phyloP scores from a whole-genome alignment of 1,140 invertebrate genomes.

The Medauroidea extradentata region DNA sequence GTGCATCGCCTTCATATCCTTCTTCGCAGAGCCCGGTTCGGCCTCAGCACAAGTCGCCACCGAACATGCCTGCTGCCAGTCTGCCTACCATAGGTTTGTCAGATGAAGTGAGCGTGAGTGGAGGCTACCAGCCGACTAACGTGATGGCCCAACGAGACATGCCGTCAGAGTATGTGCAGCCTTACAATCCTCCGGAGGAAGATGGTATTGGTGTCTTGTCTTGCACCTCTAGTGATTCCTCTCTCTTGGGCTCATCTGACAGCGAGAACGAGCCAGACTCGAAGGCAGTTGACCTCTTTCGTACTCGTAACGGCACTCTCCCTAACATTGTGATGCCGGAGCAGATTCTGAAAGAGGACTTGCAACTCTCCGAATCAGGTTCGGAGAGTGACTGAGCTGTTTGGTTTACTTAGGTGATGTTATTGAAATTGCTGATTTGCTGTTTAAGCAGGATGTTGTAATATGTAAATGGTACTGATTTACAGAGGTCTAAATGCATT shows the following conservation, averaged over 20 bases:
- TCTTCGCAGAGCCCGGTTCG: constrained; percentile 10
- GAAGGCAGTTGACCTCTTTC: neutral
- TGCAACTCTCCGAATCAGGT: constrained; percentile 71
- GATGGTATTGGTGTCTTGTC: constrained; percentile 30
- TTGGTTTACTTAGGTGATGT: neutral
- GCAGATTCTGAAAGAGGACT: constrained; percentile 64
- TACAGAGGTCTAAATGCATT: too few relatives aligned
- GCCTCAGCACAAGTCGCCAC: constrained; percentile 29
- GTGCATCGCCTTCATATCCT: constrained; percentile 43
- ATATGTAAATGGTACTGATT: too few relatives aligned
- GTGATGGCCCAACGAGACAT: neutral
- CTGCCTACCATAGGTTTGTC: constrained; percentile 71
- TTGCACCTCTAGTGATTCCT: constrained; percentile 29
- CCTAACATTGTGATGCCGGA: constrained; percentile 46
- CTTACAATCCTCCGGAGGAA: constrained; percentile 16
- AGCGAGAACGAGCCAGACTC: constrained; percentile 41
- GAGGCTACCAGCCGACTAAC: too few relatives aligned
- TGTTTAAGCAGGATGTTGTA: too few relatives aligned
- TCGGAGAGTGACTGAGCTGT: constrained; percentile 52
- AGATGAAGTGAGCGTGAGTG: constrained; percentile 48
- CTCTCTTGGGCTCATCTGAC: constrained; percentile 41
- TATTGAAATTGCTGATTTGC: neutral
- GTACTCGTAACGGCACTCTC: constrained; percentile 29
- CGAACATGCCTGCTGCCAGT: constrained; percentile 47
- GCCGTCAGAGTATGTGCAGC: neutral